These are phyloP conservation scores for Salminus brasiliensis DNA, from an alignment of 2,113 vertebrate species.

Conservation along the genomic window DNA sequence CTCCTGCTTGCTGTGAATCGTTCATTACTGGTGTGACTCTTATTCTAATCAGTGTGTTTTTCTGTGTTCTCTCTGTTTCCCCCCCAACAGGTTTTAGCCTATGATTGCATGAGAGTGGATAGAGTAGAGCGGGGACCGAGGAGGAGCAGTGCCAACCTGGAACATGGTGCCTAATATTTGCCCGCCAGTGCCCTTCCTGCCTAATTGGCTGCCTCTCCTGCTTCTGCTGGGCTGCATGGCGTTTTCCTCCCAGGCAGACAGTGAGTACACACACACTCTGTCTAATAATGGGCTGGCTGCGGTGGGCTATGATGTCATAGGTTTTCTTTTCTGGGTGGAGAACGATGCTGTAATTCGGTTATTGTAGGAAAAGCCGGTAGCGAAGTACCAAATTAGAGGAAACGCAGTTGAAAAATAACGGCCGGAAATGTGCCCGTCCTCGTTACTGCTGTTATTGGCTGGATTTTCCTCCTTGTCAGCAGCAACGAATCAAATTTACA, in stretches of 20 bases:
- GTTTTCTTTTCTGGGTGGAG: neutral
- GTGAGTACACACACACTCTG: slow-evolving; percentile 77
- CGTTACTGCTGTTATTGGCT: neutral
- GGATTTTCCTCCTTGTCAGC: neutral
- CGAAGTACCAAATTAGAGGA: neutral
- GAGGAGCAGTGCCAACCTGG: slow-evolving; percentile 80
- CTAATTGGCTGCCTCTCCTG: slow-evolving; percentile 74
- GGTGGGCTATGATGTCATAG: neutral
- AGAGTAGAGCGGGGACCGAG: slow-evolving; percentile 73
- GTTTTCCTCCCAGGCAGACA: slow-evolving; percentile 81
- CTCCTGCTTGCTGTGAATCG: neutral
- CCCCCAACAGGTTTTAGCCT: slow-evolving; percentile 73
- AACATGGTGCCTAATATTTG: slow-evolving; percentile 88
- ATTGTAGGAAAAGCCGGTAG: neutral
- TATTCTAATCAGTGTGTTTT: slow-evolving; percentile 39
- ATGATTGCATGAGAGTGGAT: slow-evolving; percentile 78
- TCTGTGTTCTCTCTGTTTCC: slow-evolving; percentile 44
- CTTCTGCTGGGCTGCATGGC: slow-evolving; percentile 82
- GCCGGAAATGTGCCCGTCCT: no score
- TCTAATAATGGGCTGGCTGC: neutral
- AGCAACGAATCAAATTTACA: neutral
- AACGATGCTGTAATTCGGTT: neutral
- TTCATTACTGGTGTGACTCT: neutral
- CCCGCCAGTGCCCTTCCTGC: slow-evolving; percentile 69
- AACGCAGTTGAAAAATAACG: neutral